Conservation (phyloP, 2,797 vertebrate genomes). For the Selene dorsalis region DNA sequence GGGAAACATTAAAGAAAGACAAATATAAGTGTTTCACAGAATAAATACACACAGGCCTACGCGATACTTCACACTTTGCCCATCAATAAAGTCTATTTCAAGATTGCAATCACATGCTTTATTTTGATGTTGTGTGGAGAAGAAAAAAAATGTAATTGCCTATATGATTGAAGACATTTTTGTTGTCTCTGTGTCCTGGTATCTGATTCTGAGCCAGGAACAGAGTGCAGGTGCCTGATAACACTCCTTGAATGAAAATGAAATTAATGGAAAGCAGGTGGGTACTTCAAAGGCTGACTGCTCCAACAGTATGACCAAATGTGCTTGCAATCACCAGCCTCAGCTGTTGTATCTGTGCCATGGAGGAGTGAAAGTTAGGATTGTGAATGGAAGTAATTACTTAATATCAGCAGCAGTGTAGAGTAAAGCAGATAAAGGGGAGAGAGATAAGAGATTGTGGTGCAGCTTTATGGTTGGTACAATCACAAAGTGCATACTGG, state of each 20-base stretch:
- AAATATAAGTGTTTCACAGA: neutral
- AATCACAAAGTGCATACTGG: neutral
- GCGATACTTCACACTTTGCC: too few species aligned
- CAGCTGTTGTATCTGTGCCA: slow-evolving; percentile 63
- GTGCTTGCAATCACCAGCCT: slow-evolving; percentile 56
- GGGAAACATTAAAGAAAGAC: too few species aligned
- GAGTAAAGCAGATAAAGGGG: slow-evolving; percentile 50
- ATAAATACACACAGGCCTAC: neutral
- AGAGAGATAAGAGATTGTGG: slow-evolving; percentile 21
- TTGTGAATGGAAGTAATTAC: slow-evolving; percentile 67
- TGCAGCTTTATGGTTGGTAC: slow-evolving; percentile 7
- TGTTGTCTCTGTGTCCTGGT: slow-evolving; percentile 47
- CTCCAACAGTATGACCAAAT: slow-evolving; percentile 62
- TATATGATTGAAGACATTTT: slow-evolving; percentile 52
- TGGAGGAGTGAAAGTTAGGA: slow-evolving; percentile 53
- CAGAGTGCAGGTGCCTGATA: slow-evolving; percentile 70
- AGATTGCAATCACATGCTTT: slow-evolving; percentile 15
- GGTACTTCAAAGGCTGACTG: slow-evolving; percentile 75
- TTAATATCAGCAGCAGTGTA: slow-evolving; percentile 40
- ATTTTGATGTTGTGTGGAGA: slow-evolving; percentile 35
- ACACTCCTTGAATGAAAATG: slow-evolving; percentile 73
- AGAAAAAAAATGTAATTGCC: slow-evolving; percentile 16
- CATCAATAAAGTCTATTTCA: neutral
- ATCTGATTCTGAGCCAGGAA: slow-evolving; percentile 64
- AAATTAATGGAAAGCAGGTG: slow-evolving; percentile 79